Percentiles rank a stretch among this genome's conserved stretches.
Evolutionary conservation across 2,797 vertebrate species (phyloP).

Genomic region (Platalea minor): DNA sequence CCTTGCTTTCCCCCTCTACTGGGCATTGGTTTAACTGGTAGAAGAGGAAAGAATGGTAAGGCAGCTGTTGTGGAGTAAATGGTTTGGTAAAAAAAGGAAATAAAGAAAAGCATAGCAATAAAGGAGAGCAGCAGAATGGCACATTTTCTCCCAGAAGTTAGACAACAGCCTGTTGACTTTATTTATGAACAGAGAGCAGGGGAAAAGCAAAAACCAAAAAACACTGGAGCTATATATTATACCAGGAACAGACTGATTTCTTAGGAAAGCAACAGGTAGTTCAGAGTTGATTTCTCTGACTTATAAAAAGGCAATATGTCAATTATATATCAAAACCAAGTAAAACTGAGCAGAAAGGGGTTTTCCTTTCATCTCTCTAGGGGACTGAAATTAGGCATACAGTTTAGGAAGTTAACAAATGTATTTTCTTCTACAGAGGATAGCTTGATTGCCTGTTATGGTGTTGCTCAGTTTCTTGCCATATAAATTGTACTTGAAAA

Average conservation of each 20-base stretch:
- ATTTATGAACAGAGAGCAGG: not conserved
- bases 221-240: not conserved
- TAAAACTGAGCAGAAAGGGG: not conserved
- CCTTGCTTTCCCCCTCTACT: not conserved
- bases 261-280: not conserved
- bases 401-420: not conserved
- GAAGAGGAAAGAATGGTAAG: not conserved
- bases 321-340: not conserved
- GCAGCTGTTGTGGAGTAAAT: not conserved
- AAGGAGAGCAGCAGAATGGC: not conserved
- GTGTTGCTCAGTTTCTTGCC: not conserved
- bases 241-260: not conserved
- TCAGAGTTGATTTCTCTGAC: not conserved
- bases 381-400: not conserved
- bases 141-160: not conserved
- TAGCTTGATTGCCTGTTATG: not conserved
- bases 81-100: not conserved
- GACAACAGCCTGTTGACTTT: not conserved
- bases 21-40: not conserved
- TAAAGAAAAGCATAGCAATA: not conserved
- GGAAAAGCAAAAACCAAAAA: not conserved
- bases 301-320: not conserved
- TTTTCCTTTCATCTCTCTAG: not conserved
- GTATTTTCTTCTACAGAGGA: not conserved
- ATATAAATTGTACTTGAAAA: not conserved